These are phyloP conservation scores for Corydoras sp. DNA, from an alignment of 2,113 vertebrate genomes.

Conservation along the genomic window DNA sequence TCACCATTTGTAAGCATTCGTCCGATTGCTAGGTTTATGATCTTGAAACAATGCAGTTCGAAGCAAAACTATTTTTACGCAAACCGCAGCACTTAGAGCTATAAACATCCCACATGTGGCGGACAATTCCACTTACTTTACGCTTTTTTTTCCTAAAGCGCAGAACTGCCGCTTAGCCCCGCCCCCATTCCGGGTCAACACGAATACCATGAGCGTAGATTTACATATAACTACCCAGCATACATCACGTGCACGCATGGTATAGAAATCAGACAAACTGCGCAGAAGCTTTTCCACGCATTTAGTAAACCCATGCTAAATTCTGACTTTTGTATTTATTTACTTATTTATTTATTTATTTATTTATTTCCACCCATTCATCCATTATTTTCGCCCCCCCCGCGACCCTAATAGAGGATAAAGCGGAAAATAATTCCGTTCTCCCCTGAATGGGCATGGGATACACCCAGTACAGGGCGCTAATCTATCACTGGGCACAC, in stretches of 20 bases:
- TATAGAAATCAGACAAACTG: background rate
- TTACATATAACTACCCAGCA: background rate
- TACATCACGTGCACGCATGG: background rate
- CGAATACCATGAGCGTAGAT: background rate
- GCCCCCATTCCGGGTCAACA: background rate
- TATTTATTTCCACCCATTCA: no score
- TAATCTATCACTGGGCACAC: no score
- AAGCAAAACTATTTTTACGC: background rate
- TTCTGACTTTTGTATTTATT: background rate
- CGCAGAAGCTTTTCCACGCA: background rate
- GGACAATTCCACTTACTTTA: background rate
- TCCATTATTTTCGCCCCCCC: no score
- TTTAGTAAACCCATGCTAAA: background rate
- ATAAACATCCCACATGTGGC: background rate
- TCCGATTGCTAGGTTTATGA: background rate
- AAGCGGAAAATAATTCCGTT: no score
- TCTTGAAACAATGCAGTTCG: background rate
- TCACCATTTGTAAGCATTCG: background rate
- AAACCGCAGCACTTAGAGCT: background rate
- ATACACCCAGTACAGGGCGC: no score
- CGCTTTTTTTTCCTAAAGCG: background rate
- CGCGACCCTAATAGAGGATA: no score
- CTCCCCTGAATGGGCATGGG: no score
- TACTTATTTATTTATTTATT: no score
- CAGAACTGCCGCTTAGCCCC: background rate